Evolutionary conservation across 2,888 invertebrate species (phyloP).

Genomic region (Eupithecia subfuscata): DNA sequence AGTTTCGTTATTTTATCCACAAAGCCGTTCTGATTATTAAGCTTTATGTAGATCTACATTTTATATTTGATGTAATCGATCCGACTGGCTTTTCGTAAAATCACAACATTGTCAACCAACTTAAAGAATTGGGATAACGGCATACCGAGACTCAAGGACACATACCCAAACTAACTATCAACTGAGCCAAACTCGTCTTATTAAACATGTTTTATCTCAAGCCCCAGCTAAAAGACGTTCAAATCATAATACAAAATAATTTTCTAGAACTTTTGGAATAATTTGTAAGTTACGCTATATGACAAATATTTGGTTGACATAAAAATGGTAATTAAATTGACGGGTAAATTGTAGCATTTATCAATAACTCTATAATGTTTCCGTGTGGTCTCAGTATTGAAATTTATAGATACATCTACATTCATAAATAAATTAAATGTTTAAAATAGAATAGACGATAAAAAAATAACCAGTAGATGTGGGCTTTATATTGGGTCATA

Average conservation of each 20-base stretch:
- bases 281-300: not conserved
- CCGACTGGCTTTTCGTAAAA: not conserved
- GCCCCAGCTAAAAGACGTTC: not conserved
- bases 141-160: not conserved
- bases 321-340: constrained; percentile 17
- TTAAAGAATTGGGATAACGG: not conserved
- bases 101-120: not conserved
- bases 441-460: not conserved
- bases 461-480: not conserved
- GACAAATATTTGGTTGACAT: constrained; percentile 16
- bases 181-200: not conserved
- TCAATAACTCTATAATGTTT: not conserved
- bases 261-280: not conserved
- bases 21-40: not conserved
- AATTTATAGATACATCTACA: not conserved
- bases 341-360: not conserved
- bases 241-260: not conserved
- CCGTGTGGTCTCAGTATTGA: not conserved
- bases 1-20: not conserved
- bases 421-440: not conserved
- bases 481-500: not conserved
- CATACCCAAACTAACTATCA: not conserved
- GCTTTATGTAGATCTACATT: not conserved
- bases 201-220: not conserved
- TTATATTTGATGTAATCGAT: not conserved